phyloP scores from a whole-genome alignment of 2,888 invertebrate species.

The Nebria salina region DNA sequence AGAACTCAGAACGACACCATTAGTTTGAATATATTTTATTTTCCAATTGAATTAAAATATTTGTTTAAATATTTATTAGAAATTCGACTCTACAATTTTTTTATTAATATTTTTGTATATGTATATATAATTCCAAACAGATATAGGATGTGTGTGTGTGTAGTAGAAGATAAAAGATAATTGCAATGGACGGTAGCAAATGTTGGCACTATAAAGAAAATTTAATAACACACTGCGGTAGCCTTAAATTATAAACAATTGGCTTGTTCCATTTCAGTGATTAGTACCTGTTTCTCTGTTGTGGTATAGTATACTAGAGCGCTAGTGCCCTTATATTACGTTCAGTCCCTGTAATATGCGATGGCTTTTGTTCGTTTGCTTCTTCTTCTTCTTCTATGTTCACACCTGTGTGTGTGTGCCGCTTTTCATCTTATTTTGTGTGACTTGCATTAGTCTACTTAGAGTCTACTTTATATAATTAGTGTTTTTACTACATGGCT shows the following conservation, averaged over 20 bases:
- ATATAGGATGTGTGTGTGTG: constrained; percentile 26
- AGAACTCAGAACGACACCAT: too few relatives aligned
- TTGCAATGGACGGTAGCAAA: neutral
- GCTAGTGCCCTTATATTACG: neutral
- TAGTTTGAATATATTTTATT: too few relatives aligned
- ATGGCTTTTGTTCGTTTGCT: neutral
- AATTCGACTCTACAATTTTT: too few relatives aligned
- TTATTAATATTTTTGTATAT: neutral
- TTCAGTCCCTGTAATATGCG: neutral
- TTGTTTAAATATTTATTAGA: too few relatives aligned
- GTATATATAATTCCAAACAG: constrained; percentile 27
- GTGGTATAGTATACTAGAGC: neutral
- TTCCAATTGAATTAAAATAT: too few relatives aligned
- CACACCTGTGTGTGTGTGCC: constrained; percentile 32
- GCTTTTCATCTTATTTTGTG: constrained; percentile 51
- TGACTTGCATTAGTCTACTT: constrained; percentile 54
- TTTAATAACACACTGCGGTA: constrained; percentile 36
- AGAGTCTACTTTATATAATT: constrained; percentile 49
- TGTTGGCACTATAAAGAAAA: constrained; percentile 40
- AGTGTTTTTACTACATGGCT: constrained; percentile 32
- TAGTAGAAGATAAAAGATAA: neutral
- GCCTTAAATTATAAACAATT: constrained; percentile 52
- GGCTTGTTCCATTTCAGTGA: constrained; percentile 59
- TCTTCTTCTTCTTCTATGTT: neutral
- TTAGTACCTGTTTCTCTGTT: constrained; percentile 51